These are phyloP conservation scores for Bombylius discolor DNA, from an alignment of 2,888 invertebrate species.

Conservation along the genomic window DNA sequence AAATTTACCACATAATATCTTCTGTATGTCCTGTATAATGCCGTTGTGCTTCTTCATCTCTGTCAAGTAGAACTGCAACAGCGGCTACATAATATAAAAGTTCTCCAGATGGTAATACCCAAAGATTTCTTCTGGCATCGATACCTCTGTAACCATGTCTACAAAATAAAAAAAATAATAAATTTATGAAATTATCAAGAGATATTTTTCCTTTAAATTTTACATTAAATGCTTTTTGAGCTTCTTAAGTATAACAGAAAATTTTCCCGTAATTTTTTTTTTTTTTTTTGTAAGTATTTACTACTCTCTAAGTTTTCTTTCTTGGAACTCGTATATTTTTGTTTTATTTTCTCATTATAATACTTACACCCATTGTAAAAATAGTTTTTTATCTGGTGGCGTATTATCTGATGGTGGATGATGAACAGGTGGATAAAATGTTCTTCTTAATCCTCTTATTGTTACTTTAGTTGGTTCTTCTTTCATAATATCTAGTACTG, in stretches of 20 bases:
- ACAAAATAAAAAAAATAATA: neutral
- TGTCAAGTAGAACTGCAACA: slow-evolving; percentile 76
- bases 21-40: slow-evolving; percentile 87
- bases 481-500: slow-evolving; percentile 68
- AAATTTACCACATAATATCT: slow-evolving; percentile 74
- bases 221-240: too few species aligned
- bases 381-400: slow-evolving; percentile 77
- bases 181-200: neutral
- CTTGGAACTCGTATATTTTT: too few species aligned
- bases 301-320: too few species aligned
- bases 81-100: slow-evolving; percentile 86
- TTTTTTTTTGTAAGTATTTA: too few species aligned
- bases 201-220: neutral
- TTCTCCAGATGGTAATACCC: slow-evolving; percentile 88
- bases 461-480: slow-evolving; percentile 76
- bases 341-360: neutral
- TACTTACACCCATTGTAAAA: slow-evolving; percentile 84
- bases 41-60: slow-evolving; percentile 74
- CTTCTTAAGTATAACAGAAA: too few species aligned
- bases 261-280: too few species aligned
- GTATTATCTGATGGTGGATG: slow-evolving; percentile 72
- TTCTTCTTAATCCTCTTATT: slow-evolving; percentile 66
- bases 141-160: slow-evolving; percentile 89
- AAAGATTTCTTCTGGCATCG: slow-evolving; percentile 77
- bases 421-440: slow-evolving; percentile 77